These are phyloP conservation scores for Zhengitettix transpicula DNA, from an alignment of 2,888 invertebrate genomes.

Conservation along the genomic window DNA sequence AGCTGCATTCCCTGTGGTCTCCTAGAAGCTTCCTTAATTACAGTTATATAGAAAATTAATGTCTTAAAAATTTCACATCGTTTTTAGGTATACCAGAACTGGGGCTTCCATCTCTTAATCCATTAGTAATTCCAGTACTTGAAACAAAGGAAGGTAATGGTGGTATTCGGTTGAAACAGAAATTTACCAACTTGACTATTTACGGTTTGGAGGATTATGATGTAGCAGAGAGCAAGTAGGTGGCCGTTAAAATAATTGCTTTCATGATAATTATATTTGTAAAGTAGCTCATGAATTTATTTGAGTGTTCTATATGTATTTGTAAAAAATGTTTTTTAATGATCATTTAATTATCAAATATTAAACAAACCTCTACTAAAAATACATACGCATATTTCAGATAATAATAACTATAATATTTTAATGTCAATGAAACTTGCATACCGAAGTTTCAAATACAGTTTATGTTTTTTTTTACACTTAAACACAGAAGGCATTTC, in stretches of 20 bases:
- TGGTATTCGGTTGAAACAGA: constrained; percentile 13
- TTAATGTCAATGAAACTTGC: not conserved
- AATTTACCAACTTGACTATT: constrained; percentile 15
- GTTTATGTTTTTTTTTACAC: too few species aligned
- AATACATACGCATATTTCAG: not conserved
- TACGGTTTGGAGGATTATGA: constrained; percentile 10
- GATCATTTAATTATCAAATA: not conserved
- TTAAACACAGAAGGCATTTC: too few species aligned
- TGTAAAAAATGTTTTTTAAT: not conserved
- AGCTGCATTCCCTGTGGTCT: too few species aligned
- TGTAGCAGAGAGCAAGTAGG: not conserved
- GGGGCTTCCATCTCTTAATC: constrained; percentile 20
- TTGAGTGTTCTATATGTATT: not conserved
- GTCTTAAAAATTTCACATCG: too few species aligned
- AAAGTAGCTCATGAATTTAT: too few species aligned
- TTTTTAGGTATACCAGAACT: constrained; percentile 15
- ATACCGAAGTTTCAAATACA: too few species aligned
- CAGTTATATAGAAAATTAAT: too few species aligned
- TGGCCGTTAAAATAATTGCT: constrained; percentile 13
- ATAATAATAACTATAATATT: not conserved
- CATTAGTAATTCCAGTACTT: constrained; percentile 13
- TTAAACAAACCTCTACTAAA: not conserved
- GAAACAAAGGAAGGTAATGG: constrained; percentile 12
- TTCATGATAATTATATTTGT: not conserved
- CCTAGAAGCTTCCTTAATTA: too few species aligned